phyloP scores from a whole-genome alignment of 1,140 invertebrate genomes.

The Chelonus insularis region DNA sequence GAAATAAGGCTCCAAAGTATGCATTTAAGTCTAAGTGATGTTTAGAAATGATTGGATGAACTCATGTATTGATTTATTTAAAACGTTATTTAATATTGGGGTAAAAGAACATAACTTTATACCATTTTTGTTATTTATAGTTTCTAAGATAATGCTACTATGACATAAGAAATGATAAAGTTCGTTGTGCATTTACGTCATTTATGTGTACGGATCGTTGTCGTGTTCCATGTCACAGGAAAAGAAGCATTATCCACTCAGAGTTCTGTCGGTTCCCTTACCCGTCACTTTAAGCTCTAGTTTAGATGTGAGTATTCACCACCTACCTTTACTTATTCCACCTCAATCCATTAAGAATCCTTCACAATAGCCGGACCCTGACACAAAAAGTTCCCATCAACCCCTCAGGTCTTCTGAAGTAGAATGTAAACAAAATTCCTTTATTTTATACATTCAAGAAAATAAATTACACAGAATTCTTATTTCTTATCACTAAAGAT shows the following conservation, averaged over 20 bases:
- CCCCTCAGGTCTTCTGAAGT: too few species aligned
- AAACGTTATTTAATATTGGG: too few species aligned
- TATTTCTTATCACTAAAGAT: too few species aligned
- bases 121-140: background rate
- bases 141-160: background rate
- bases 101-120: too few species aligned
- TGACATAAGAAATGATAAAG: constrained; percentile 11
- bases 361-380: too few species aligned
- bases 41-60: too few species aligned
- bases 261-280: constrained; percentile 30
- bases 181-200: background rate
- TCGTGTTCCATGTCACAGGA: constrained; percentile 47
- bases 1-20: background rate
- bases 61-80: too few species aligned
- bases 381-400: too few species aligned
- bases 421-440: too few species aligned
- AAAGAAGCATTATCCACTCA: constrained; percentile 54
- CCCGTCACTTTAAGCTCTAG: constrained; percentile 45
- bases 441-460: too few species aligned
- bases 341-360: background rate
- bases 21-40: too few species aligned
- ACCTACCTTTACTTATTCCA: constrained; percentile 38
- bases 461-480: too few species aligned
- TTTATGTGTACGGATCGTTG: background rate
- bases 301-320: constrained; percentile 35